Evolutionary conservation across 2,888 invertebrate species (phyloP), one percentile per base, ranked within the genome.

Genomic region (Hydrotaea diabolus): DNA sequence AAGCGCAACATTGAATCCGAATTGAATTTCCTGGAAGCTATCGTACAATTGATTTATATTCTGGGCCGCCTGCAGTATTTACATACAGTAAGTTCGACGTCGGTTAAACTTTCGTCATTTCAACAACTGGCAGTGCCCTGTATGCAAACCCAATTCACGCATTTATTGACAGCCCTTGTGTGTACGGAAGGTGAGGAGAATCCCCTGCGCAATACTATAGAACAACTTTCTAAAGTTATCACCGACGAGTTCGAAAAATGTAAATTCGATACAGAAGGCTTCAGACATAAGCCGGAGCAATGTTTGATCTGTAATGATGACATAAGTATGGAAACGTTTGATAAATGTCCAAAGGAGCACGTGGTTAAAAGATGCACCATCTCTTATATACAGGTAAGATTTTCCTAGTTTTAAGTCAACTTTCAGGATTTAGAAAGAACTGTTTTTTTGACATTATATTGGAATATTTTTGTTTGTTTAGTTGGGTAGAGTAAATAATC

Each of bases 321-420:
- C 2, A 82, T 88, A 26, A 82, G 85, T 64, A 62, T 77, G n/a
- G 43, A 36, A 1, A 86, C 83, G 0, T 79, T 87, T 57, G 43
- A 31, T n/a, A 80, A 87, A 76, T 90, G 90, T 80, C 26, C 82
- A 17, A 64, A 82, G 17, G 79, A 77, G 2, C 90, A 90, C 57
- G 78, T 86, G 19, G 80, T 87, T 8, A 81, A 85, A 0, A 86
- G 89, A n/a, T 92, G 92, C 77, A 87, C 82, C 26, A 86, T 92
- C 17, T 90, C 91, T 17, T 90, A 80, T 80, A 39, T 89, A 0
- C 89, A 90, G 89, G 92, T 92, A 85, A 46, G 49, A 2, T 23
- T 77, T 64, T 19, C 7, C 7, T 2, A 4, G 31, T 31, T 4
- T 31, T 31, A 31, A 4, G 3, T 31, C 2, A 31, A 43, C 43